phyloP scores from a whole-genome alignment of 1,140 invertebrate species.

The Lepidurus packardi region DNA sequence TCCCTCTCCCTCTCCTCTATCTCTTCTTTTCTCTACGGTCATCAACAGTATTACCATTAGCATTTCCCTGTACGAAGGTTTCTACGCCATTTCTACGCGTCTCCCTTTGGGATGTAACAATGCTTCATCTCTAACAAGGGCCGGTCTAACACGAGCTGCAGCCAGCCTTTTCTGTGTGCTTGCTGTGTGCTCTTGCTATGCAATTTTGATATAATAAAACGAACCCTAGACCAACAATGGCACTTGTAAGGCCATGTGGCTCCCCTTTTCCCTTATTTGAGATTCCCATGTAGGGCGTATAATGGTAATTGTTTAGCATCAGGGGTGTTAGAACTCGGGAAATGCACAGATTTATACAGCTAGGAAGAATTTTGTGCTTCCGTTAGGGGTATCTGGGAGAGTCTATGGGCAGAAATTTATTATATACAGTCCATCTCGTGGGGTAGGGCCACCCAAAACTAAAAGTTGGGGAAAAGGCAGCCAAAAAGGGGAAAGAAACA shows the following conservation, averaged over 20 bases:
- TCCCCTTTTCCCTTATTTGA: background rate
- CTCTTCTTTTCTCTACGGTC: background rate
- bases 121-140: background rate
- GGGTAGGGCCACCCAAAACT: background rate
- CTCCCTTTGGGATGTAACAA: background rate
- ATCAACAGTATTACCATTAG: background rate
- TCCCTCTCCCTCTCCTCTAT: background rate
- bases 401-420: background rate
- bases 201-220: slow-evolving; percentile 10
- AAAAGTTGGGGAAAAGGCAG: background rate
- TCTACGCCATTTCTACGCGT: background rate
- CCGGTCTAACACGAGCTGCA: background rate
- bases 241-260: background rate
- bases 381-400: background rate
- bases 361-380: background rate
- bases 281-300: background rate
- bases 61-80: background rate
- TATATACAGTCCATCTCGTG: no score
- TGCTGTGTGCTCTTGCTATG: background rate
- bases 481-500: background rate
- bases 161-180: background rate
- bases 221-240: slow-evolving; percentile 4
- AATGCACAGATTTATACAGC: background rate
- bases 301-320: background rate
- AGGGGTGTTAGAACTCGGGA: background rate